Conservation (phyloP, 2,113 vertebrate species). For the Myrmecophaga tridactyla region DNA sequence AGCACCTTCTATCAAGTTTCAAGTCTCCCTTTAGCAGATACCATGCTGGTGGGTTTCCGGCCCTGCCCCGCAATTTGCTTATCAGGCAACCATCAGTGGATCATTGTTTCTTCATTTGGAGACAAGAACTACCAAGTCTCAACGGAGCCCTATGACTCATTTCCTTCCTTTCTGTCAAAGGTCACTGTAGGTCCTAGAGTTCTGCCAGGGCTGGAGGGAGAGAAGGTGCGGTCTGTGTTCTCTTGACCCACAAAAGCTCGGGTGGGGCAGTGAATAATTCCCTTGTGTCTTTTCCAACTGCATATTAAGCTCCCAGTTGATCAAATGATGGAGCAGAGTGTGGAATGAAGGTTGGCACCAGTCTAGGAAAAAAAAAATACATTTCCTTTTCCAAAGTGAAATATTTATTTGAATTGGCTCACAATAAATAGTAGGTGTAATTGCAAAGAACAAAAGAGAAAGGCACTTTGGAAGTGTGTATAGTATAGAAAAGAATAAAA, state of each 20-base stretch:
- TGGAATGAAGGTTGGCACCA: constrained; percentile 64
- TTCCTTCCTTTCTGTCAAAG: constrained; percentile 47
- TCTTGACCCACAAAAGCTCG: background rate
- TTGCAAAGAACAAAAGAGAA: background rate
- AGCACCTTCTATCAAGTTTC: background rate
- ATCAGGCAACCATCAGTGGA: background rate
- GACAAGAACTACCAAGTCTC: constrained; percentile 31
- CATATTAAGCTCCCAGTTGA: constrained; percentile 37
- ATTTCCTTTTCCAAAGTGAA: constrained; percentile 77
- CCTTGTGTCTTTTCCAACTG: constrained; percentile 35
- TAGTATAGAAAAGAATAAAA: background rate
- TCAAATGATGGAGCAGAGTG: constrained; percentile 44
- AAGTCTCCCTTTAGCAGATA: background rate
- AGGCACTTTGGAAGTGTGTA: background rate
- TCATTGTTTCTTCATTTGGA: constrained; percentile 52
- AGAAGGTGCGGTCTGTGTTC: background rate
- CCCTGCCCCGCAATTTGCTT: background rate
- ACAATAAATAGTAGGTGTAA: background rate
- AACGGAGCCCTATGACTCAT: constrained; percentile 63
- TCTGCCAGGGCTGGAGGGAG: background rate
- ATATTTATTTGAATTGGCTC: constrained; percentile 66
- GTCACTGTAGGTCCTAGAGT: constrained; percentile 18
- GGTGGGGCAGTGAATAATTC: background rate
- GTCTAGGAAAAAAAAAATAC: constrained; percentile 65
- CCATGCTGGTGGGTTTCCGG: background rate